phyloP scores from a whole-genome alignment of 2,888 invertebrate genomes.

The Dolomedes plantarius region DNA sequence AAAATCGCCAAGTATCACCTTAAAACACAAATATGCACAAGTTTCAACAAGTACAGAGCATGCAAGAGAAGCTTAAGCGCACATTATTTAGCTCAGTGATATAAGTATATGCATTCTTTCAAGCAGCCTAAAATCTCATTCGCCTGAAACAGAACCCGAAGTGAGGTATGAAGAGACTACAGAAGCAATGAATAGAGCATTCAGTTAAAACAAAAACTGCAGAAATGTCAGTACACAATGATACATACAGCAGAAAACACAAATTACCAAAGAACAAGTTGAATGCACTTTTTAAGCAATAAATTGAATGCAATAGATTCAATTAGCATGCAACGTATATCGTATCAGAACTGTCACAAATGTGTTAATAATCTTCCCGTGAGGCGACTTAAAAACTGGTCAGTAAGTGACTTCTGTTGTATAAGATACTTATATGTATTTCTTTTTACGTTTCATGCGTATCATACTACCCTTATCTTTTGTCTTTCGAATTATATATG shows the following conservation, averaged over 20 bases:
- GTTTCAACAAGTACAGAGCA: conserved; percentile 31
- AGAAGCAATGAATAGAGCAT: conserved; percentile 42
- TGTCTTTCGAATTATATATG: too few species aligned
- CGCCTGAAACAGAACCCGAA: conserved; percentile 20
- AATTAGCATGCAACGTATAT: neutral
- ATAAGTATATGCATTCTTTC: conserved; percentile 57
- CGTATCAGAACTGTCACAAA: too few species aligned
- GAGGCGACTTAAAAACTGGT: too few species aligned
- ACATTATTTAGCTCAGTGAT: conserved; percentile 72
- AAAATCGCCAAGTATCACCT: conserved; percentile 1
- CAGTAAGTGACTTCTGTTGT: too few species aligned
- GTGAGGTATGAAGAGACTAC: conserved; percentile 45
- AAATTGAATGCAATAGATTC: neutral
- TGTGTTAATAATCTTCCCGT: too few species aligned
- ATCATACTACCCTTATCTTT: too few species aligned
- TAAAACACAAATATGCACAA: neutral
- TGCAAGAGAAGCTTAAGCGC: conserved; percentile 55
- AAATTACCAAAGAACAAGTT: neutral
- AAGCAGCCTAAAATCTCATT: conserved; percentile 54
- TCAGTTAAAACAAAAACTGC: conserved; percentile 4
- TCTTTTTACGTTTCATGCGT: too few species aligned
- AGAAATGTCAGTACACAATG: neutral
- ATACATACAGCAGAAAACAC: conserved; percentile 13
- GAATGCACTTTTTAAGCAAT: neutral
- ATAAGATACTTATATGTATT: too few species aligned